Conservation (phyloP, 1,140 invertebrate genomes). For the Papilio helenus region DNA sequence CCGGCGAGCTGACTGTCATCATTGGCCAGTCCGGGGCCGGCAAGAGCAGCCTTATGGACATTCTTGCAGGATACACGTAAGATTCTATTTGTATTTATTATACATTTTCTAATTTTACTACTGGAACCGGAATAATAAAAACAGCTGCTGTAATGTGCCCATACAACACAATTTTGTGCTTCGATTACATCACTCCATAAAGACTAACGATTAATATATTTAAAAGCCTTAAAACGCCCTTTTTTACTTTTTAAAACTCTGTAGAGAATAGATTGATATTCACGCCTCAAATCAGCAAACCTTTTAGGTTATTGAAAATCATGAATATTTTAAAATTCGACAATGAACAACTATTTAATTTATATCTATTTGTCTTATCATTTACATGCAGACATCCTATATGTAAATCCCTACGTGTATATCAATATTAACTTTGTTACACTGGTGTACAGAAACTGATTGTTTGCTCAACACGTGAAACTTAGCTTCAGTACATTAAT, state of each 20-base stretch:
- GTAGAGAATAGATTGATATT: no score
- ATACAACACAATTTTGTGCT: background rate
- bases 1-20: slow-evolving; percentile 88
- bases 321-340: no score
- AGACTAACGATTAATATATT: no score
- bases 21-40: slow-evolving; percentile 93
- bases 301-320: no score
- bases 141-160: background rate
- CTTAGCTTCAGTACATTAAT: background rate
- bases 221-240: no score
- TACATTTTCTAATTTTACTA: slow-evolving; percentile 2
- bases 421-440: background rate
- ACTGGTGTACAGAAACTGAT: background rate
- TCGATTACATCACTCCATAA: background rate
- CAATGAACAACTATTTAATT: no score
- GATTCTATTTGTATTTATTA: slow-evolving; percentile 45
- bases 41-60: slow-evolving; percentile 91
- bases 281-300: no score
- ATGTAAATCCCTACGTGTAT: background rate
- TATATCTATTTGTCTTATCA: background rate
- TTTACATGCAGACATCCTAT: no score
- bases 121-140: no score
- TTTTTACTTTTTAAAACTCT: no score
- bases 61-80: slow-evolving; percentile 83
- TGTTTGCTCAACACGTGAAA: background rate